These are phyloP conservation scores for Rhagoletis zephyria DNA, from an alignment of 1,140 invertebrate species.

Conservation along the genomic window DNA sequence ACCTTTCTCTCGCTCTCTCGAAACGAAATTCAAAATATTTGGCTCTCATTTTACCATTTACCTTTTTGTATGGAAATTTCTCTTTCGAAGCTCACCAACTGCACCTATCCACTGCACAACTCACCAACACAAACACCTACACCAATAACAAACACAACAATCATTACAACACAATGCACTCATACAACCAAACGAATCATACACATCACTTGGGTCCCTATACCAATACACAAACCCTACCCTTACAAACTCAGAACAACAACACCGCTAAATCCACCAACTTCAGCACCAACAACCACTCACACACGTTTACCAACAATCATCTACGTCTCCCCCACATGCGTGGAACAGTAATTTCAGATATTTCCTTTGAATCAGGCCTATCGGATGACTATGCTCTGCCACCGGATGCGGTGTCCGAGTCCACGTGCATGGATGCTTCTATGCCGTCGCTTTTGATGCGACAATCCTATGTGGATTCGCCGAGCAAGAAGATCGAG, in stretches of 20 bases:
- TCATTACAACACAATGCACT: conserved; percentile 25
- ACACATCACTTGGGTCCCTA: not conserved
- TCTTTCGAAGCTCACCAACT: conserved; percentile 50
- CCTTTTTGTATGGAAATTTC: not conserved
- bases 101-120: conserved; percentile 28
- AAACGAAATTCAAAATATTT: conserved; percentile 30
- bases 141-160: conserved; percentile 8
- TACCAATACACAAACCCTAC: conserved; percentile 51
- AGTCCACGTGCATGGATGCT: conserved; percentile 82
- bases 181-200: conserved; percentile 35
- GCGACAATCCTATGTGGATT: conserved; percentile 80
- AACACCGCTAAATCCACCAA: conserved; percentile 50
- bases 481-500: conserved; percentile 81
- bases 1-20: not conserved
- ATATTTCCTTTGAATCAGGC: conserved; percentile 92
- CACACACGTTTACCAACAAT: conserved; percentile 56
- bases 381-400: conserved; percentile 96
- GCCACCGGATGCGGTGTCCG: conserved; percentile 90
- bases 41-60: conserved; percentile 9
- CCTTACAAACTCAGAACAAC: conserved; percentile 48
- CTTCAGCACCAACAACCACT: not conserved
- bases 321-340: conserved; percentile 64
- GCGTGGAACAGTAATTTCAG: conserved; percentile 77
- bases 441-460: conserved; percentile 80
- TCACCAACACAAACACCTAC: conserved; percentile 39